Percentiles rank a stretch among this genome's conserved stretches.
Conservation (phyloP, 1,140 invertebrate genomes). For the Neodiprion fabricii region DNA sequence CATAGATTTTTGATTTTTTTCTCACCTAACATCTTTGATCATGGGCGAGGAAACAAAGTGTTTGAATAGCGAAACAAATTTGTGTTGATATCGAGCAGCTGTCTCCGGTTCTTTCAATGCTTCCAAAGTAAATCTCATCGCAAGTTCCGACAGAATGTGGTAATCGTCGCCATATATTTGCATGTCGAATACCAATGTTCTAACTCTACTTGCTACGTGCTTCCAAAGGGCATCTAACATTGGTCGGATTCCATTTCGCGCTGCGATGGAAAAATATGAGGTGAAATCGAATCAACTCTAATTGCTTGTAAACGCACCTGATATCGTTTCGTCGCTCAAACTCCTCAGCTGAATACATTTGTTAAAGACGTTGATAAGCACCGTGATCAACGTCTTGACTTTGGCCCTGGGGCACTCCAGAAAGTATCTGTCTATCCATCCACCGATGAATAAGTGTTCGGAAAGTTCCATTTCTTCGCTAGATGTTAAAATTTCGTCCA, state of each 20-base stretch:
- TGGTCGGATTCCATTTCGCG: conserved; percentile 1
- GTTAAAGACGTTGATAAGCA: conserved; percentile 42
- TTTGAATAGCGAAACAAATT: conserved; percentile 48
- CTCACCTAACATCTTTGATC: conserved; percentile 53
- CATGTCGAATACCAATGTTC: conserved; percentile 49
- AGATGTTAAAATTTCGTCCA: conserved; percentile 45
- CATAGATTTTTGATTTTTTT: neutral
- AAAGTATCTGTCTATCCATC: conserved; percentile 56
- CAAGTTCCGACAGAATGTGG: conserved; percentile 48
- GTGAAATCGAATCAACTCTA: neutral
- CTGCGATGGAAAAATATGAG: neutral
- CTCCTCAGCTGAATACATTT: conserved; percentile 34
- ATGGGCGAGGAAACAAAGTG: conserved; percentile 51
- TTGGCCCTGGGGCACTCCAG: conserved; percentile 45
- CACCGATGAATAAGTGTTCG: conserved; percentile 53
- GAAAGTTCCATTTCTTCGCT: conserved; percentile 45
- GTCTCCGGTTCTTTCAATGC: conserved; percentile 44
- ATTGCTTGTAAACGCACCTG: neutral
- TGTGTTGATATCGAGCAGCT: conserved; percentile 49
- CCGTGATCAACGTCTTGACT: conserved; percentile 39
- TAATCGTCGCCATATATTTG: conserved; percentile 40
- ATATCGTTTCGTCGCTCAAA: neutral
- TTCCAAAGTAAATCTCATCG: conserved; percentile 52
- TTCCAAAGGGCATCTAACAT: conserved; percentile 52
- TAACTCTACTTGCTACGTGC: conserved; percentile 46